Evolutionary conservation across 2,797 vertebrate genomes (phyloP).

Genomic region (Poecilia gillii): DNA sequence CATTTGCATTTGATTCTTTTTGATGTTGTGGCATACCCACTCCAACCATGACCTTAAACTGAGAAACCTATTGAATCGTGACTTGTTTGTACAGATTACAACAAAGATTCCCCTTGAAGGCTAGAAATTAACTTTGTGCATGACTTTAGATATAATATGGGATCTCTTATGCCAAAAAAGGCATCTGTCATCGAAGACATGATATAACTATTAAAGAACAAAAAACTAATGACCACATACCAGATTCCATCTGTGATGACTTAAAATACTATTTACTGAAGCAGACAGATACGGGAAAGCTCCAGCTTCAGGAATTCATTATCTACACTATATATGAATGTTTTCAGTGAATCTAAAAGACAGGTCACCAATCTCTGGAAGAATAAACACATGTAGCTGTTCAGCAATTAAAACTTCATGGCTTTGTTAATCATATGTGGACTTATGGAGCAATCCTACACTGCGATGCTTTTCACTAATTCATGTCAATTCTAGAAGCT

Average conservation of each 20-base stretch:
- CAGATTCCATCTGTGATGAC: conserved; percentile 8
- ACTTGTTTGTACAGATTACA: background rate
- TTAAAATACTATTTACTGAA: conserved; percentile 7
- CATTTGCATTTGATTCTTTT: background rate
- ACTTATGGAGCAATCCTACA: background rate
- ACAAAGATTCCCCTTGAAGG: background rate
- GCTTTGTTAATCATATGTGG: background rate
- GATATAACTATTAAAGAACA: background rate
- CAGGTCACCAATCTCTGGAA: background rate
- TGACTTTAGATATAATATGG: background rate
- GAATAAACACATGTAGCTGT: background rate
- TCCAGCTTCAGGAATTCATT: background rate
- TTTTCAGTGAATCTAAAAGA: background rate
- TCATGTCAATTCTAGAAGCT: background rate
- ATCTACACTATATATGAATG: background rate
- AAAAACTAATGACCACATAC: background rate
- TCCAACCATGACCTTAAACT: background rate
- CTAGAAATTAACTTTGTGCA: background rate
- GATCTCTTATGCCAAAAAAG: background rate
- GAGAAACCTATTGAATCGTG: background rate
- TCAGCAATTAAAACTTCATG: background rate
- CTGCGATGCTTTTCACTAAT: background rate
- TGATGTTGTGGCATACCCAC: background rate
- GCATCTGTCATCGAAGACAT: background rate
- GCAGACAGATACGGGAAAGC: background rate